Base-by-base conservation (phyloP, 2,797 vertebrate species). In the Rhinatrema bivittatum region DNA sequence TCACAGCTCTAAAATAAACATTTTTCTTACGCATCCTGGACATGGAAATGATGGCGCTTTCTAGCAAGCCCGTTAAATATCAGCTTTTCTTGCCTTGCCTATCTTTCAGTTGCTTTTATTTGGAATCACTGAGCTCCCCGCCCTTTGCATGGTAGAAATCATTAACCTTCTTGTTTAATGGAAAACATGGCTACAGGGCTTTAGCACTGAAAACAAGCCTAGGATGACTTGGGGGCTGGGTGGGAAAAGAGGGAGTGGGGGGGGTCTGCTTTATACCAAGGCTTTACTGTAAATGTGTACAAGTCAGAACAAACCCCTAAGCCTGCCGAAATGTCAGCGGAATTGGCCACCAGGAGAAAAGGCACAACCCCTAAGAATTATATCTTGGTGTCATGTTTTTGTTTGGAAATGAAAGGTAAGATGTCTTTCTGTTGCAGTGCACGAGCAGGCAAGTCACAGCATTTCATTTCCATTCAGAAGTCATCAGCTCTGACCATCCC, bases 381-480 rank as follows among this genome's bases (percentile, higher is more conserved):
- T 6, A 15, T 41, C 52, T 46, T 32, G 32, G 59, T 51, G 21
- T 54, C 35, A 42, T 55, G 51, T 66, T 38, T 33, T 30, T 38
- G 34, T 50, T 45, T 44, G 44, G 55, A 46, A 56, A 56, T 34
- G 51, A 53, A 21, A 48, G 56, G 54, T 28, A 41, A 36, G 42
- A 53, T 81, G 62, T 60, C 53, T 35, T 16, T 8, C 25, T 46
- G 71, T 72, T 33, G 16, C 2, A 4, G 70, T 71, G 58, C 50
- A 12, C 4, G 2, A 44, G 37, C 46, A 42, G 68, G 75, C 75
- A 73, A 70, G 63, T 59, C 70, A 36, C 73, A 82, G 80, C 83
- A 78, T 87, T 89, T 91, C 68, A 75, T 86, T 83, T 86, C 62
- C 51, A 60, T 65, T 53, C 64, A 77, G 72, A 79, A 86, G 71